A percentile compares a stretch with the other conserved stretches of the same genome.
Evolutionary conservation across 1,140 invertebrate genomes (phyloP).

Genomic region (Propsilocerus akamusi): DNA sequence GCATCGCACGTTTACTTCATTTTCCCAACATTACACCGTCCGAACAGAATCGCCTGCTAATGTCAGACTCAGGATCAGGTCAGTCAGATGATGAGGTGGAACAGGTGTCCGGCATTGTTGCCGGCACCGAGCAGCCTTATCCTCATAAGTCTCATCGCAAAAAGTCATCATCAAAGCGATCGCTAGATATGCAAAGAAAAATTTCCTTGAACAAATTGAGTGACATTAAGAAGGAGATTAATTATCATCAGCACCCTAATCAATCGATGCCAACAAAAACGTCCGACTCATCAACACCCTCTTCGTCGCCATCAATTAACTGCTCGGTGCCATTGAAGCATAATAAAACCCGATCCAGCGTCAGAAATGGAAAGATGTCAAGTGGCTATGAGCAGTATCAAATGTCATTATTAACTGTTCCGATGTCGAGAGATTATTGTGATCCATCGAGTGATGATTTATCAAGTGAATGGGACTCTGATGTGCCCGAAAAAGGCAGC

Average conservation of each 20-base stretch:
- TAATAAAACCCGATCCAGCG: slow-evolving; percentile 5
- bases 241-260: slow-evolving; percentile 6
- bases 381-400: slow-evolving; percentile 64
- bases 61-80: slow-evolving; percentile 12
- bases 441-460: slow-evolving; percentile 74
- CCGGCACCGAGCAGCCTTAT: not conserved
- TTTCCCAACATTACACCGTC: slow-evolving; percentile 21
- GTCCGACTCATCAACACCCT: slow-evolving; percentile 11
- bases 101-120: too few relatives aligned
- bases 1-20: slow-evolving; percentile 20
- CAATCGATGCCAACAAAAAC: slow-evolving; percentile 2
- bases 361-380: slow-evolving; percentile 18
- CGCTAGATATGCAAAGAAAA: not conserved
- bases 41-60: slow-evolving; percentile 12
- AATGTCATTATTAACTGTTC: slow-evolving; percentile 51
- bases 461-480: slow-evolving; percentile 77
- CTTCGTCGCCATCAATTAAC: slow-evolving; percentile 14
- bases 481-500: slow-evolving; percentile 33
- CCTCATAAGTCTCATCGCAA: not conserved
- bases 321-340: slow-evolving; percentile 6
- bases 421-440: slow-evolving; percentile 51
- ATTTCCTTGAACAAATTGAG: slow-evolving; percentile 4
- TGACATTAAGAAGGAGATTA: slow-evolving; percentile 5
- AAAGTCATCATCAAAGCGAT: not conserved
- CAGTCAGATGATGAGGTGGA: slow-evolving; percentile 17